Percentiles rank a stretch among this genome's conserved stretches.
These are phyloP conservation scores for Polydrusus pterygomalis DNA, from an alignment of 2,888 invertebrate genomes.

Conservation along the genomic window DNA sequence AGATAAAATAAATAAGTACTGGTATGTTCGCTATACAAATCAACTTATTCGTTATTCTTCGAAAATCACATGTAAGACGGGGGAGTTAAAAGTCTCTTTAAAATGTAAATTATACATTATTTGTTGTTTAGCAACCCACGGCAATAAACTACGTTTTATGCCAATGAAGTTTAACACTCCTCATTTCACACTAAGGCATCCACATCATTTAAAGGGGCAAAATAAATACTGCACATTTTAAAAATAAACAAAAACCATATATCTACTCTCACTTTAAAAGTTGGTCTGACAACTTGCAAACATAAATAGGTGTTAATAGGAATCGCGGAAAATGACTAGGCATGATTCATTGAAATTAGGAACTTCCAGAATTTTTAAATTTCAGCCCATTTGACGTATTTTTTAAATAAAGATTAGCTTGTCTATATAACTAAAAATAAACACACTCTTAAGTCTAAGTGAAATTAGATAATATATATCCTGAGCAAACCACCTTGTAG, in stretches of 20 bases:
- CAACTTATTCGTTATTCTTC: not conserved
- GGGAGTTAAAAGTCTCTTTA: not conserved
- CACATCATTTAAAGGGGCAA: constrained; percentile 9
- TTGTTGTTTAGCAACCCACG: not conserved
- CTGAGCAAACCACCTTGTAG: too few species aligned
- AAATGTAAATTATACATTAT: not conserved
- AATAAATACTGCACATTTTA: constrained; percentile 15
- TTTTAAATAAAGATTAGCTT: too few species aligned
- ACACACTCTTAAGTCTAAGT: too few species aligned
- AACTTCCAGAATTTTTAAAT: constrained; percentile 9
- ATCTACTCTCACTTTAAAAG: constrained; percentile 11
- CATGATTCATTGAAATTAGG: constrained; percentile 17
- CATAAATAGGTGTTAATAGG: not conserved
- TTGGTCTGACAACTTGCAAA: constrained; percentile 8
- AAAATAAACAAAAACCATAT: constrained; percentile 7
- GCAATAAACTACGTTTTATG: constrained; percentile 16
- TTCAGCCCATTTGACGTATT: not conserved
- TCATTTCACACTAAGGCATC: constrained; percentile 12
- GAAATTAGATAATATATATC: too few species aligned
- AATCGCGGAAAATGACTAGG: not conserved
- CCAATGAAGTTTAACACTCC: not conserved
- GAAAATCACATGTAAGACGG: constrained; percentile 3
- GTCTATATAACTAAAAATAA: too few species aligned
- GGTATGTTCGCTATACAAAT: not conserved
- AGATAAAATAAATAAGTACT: not conserved